Evolutionary conservation across 92 coral and sea anemone species (phyloP).

Genomic region (Porites cylindrica): DNA sequence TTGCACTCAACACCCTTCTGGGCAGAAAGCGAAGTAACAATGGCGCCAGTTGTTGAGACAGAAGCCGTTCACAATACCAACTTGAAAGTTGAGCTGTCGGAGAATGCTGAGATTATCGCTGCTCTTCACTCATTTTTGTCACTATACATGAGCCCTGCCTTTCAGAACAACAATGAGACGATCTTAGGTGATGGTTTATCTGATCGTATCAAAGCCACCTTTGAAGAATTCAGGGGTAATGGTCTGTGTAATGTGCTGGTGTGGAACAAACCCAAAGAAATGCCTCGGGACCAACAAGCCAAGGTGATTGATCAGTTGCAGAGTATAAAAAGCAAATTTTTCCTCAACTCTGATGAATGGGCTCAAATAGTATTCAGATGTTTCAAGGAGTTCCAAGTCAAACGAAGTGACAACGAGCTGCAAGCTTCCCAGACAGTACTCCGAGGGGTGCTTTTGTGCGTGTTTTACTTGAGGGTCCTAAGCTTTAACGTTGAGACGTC

Average conservation of each 20-base stretch:
- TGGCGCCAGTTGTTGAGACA: neutral
- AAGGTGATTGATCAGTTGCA: conserved; percentile 1
- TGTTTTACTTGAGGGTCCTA: conserved; percentile 21
- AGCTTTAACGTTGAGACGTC: conserved; percentile 37
- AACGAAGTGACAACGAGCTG: conserved; percentile 8
- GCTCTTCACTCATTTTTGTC: conserved; percentile 2
- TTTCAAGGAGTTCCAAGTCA: conserved; percentile 20
- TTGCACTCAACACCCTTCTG: neutral
- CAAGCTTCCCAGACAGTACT: conserved; percentile 14
- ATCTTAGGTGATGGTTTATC: neutral
- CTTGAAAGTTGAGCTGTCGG: neutral
- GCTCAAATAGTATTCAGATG: conserved; percentile 28
- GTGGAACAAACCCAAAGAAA: neutral
- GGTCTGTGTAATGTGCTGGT: neutral
- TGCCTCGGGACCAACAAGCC: neutral
- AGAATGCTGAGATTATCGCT: neutral
- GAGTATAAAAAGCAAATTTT: conserved; percentile 1
- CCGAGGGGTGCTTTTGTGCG: conserved; percentile 29
- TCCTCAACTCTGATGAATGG: conserved; percentile 19
- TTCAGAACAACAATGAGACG: neutral
- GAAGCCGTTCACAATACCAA: neutral
- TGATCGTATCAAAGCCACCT: neutral
- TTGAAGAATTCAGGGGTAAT: conserved; percentile 7
- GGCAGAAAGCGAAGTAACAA: neutral
- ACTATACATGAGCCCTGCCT: neutral